phyloP scores from a whole-genome alignment of 1,140 invertebrate genomes.

The Hyles euphorbiae region DNA sequence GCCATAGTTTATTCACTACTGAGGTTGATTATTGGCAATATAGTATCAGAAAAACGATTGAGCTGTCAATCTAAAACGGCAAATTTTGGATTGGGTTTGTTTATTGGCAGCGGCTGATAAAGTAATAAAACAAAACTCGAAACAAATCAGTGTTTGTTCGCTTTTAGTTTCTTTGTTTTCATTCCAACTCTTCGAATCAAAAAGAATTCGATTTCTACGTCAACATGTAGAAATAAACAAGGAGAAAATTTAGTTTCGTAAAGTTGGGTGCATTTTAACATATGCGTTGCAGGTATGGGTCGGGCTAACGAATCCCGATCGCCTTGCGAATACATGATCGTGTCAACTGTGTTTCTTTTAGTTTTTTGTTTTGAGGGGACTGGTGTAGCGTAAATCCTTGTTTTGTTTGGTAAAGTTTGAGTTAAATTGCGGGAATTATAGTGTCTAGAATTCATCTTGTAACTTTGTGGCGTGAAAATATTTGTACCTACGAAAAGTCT shows the following conservation, averaged over 20 bases:
- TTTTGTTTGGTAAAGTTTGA: too few species aligned
- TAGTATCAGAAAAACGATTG: too few species aligned
- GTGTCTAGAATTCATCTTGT: too few species aligned
- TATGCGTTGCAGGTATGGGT: constrained; percentile 67
- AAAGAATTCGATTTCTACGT: constrained; percentile 69
- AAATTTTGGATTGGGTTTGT: too few species aligned
- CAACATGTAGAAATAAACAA: constrained; percentile 69
- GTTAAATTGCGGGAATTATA: too few species aligned
- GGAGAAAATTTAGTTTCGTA: constrained; percentile 57
- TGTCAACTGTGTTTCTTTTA: constrained; percentile 45
- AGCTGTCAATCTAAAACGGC: too few species aligned
- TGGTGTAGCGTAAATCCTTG: neutral
- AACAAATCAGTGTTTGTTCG: constrained; percentile 14
- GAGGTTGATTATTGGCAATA: too few species aligned
- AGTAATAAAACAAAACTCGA: neutral
- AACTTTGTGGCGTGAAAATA: too few species aligned
- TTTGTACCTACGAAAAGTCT: too few species aligned
- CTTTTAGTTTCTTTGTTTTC: constrained; percentile 40
- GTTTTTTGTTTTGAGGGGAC: constrained; percentile 26
- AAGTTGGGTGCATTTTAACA: constrained; percentile 50
- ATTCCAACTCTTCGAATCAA: constrained; percentile 54
- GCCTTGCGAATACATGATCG: constrained; percentile 57
- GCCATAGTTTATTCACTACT: too few species aligned
- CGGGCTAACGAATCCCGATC: constrained; percentile 59
- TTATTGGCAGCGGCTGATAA: too few species aligned